phyloP scores from a whole-genome alignment of 2,888 invertebrate genomes.

The Nysson spinosus region DNA sequence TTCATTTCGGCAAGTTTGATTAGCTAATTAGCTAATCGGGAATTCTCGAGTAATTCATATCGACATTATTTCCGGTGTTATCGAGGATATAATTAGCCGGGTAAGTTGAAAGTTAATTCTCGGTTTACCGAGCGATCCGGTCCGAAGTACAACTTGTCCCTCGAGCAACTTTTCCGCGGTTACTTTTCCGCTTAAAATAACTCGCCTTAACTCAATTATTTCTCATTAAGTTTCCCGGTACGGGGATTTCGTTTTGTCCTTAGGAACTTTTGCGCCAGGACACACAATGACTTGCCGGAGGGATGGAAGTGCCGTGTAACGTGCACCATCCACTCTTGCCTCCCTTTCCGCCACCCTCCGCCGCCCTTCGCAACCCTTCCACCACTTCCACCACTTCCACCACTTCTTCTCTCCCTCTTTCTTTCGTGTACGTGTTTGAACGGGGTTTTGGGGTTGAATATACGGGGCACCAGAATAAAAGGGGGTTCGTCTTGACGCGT shows the following conservation, averaged over 20 bases:
- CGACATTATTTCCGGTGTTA: too few relatives aligned
- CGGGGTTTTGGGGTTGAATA: conserved; percentile 1
- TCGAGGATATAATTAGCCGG: too few relatives aligned
- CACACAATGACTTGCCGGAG: conserved; percentile 6
- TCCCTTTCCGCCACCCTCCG: background rate
- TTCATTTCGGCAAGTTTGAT: too few relatives aligned
- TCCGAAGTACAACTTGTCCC: background rate
- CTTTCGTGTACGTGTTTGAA: conserved; percentile 5
- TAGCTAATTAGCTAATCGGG: too few relatives aligned
- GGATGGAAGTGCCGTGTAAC: background rate
- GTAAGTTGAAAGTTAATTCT: conserved; percentile 39
- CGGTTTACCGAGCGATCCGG: conserved; percentile 31
- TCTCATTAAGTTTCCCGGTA: conserved; percentile 57
- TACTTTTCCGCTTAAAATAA: conserved; percentile 63
- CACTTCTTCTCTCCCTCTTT: background rate
- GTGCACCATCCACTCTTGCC: background rate
- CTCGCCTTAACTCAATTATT: conserved; percentile 60
- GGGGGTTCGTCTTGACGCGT: background rate
- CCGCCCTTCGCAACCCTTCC: background rate
- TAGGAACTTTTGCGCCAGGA: conserved; percentile 28
- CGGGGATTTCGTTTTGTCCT: conserved; percentile 47
- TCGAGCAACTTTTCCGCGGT: conserved; percentile 47
- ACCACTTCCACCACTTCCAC: background rate
- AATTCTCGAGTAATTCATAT: too few relatives aligned
- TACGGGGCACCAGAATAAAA: background rate